phyloP scores from a whole-genome alignment of 1,140 invertebrate species.

The Neelides sp. region DNA sequence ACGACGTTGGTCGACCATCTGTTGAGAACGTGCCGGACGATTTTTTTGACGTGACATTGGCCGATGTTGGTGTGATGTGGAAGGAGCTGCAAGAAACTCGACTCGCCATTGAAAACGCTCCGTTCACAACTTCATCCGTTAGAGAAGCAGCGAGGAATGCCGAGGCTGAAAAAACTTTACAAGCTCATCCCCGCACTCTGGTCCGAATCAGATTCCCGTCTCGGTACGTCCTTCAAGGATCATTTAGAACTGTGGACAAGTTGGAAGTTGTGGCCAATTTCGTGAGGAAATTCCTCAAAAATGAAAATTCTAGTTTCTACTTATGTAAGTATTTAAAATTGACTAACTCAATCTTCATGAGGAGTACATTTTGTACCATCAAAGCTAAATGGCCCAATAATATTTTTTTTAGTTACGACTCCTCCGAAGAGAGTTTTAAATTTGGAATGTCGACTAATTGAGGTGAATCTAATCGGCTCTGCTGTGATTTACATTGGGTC shows the following conservation, averaged over 20 bases:
- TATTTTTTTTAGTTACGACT: conserved; percentile 49
- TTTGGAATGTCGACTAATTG: conserved; percentile 44
- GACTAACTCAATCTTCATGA: not conserved
- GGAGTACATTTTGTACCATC: conserved; percentile 12
- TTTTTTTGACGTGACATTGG: conserved; percentile 67
- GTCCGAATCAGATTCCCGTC: conserved; percentile 70
- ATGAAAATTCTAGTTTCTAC: conserved; percentile 49
- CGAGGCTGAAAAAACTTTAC: conserved; percentile 44
- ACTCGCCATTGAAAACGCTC: conserved; percentile 45
- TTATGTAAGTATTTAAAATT: conserved; percentile 49
- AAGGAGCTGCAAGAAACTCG: conserved; percentile 52
- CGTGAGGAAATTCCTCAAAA: conserved; percentile 50
- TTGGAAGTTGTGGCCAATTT: conserved; percentile 53
- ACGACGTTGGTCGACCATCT: conserved; percentile 32
- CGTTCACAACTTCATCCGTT: conserved; percentile 50
- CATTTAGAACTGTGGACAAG: conserved; percentile 57
- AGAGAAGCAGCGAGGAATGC: conserved; percentile 49
- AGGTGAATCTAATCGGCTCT: conserved; percentile 58
- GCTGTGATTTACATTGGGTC: conserved; percentile 57
- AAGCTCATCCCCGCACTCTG: conserved; percentile 55
- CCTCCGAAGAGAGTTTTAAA: conserved; percentile 56
- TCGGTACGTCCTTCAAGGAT: conserved; percentile 61
- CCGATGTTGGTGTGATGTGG: conserved; percentile 58
- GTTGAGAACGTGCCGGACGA: conserved; percentile 58
- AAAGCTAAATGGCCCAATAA: conserved; percentile 18